Percentiles rank a stretch among this genome's conserved stretches.
These are phyloP conservation scores for Sthenelais limicola DNA, from an alignment of 2,888 invertebrate species.

Conservation along the genomic window DNA sequence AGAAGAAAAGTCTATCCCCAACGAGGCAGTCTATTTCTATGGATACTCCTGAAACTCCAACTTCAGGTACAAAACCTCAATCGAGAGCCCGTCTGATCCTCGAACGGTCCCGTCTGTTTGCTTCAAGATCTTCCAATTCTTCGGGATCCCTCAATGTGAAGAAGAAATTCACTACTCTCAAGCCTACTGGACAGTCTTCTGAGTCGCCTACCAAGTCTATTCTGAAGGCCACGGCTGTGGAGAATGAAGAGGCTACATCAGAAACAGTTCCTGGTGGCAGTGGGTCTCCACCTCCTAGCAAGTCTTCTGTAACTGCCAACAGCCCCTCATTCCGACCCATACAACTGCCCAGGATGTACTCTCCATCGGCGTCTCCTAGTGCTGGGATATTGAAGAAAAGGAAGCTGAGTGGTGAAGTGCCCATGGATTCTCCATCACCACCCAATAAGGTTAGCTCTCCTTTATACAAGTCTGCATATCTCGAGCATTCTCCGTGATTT, in stretches of 20 bases:
- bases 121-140: not conserved
- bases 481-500: too few relatives aligned
- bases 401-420: constrained; percentile 52
- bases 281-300: constrained; percentile 27
- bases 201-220: constrained; percentile 13
- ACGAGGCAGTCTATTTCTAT: constrained; percentile 23
- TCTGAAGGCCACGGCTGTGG: not conserved
- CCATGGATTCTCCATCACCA: constrained; percentile 60
- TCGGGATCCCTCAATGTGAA: constrained; percentile 1
- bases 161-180: constrained; percentile 37
- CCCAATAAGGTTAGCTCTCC: constrained; percentile 61
- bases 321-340: constrained; percentile 47
- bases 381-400: constrained; percentile 66
- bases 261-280: not conserved
- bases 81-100: constrained; percentile 44
- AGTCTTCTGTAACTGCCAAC: not conserved
- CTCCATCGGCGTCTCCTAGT: constrained; percentile 67
- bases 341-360: constrained; percentile 54
- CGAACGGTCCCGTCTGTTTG: constrained; percentile 29
- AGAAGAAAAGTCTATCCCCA: constrained; percentile 4
- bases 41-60: constrained; percentile 42
- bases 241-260: not conserved
- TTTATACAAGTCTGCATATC: too few relatives aligned
- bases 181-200: constrained; percentile 21
- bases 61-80: constrained; percentile 27